Base-by-base conservation (phyloP, 2,797 vertebrate genomes). In the Aselliscus stoliczkanus region DNA sequence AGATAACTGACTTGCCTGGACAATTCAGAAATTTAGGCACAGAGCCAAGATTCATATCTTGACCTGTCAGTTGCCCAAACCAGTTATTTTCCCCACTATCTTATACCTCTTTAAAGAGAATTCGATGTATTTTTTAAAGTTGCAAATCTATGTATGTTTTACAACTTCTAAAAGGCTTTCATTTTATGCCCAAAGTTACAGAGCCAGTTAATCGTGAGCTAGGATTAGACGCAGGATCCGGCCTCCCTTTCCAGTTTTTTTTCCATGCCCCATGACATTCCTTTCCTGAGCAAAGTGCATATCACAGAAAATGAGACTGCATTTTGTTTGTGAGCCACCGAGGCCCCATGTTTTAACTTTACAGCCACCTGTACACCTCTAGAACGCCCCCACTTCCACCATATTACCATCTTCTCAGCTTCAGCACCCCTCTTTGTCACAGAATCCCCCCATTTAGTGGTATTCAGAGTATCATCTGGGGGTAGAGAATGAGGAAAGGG, bases 1-100 rank as follows among this genome's bases (percentile, higher is more conserved):
- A 88, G 44, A 47, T 39, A 39, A 65, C 56, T 31, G 73, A 88
- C 82, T 94, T 97, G 89, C 34, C 83, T 90, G 67, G 67, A 81
- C 73, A 90, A 60, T 87, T 92, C 75, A 64, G 65, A 92, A 87
- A 92, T 39, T 44, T 23, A 72, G 5, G 23, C 18, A 1, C 67
- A 37, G 80, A 93, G 79, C 54, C 60, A 91, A 85, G 70, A 76
- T 31, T 89, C 60, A 42, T 72, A 86, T 84, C 56, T 50, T 39
- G 13, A 69, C 34, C 62, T 65, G 52, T 96, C 79, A 67, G 27
- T 17, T 90, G 21, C 42, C 80, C 77, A 47, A 73, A 73, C n/a
- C 34, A 42, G 25, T 37, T 21, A 29, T 42, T 92, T 39, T 39
- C 27, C 82, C 47, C 58, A 56, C 60, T 23, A 42, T 21, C 79